Evolutionary conservation across 2,113 vertebrate species (phyloP).

Genomic region (Odontophorus gujanensis): DNA sequence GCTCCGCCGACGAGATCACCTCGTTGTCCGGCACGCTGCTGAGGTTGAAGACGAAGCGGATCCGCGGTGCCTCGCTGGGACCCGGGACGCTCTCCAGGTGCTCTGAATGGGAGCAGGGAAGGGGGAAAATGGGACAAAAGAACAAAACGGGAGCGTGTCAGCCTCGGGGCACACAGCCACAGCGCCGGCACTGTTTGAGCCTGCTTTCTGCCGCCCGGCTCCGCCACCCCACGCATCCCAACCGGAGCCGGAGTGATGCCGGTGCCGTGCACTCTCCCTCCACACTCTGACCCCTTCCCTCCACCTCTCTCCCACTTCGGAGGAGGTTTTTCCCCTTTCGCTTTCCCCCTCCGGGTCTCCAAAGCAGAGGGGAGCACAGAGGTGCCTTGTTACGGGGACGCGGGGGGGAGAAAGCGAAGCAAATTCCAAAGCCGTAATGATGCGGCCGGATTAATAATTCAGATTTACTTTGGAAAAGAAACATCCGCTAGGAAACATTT

Average conservation of each 20-base stretch:
- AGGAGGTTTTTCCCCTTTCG: neutral
- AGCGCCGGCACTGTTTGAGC: neutral
- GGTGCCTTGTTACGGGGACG: slow-evolving; percentile 77
- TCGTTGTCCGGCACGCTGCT: slow-evolving; percentile 95
- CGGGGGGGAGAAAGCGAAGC: slow-evolving; percentile 61
- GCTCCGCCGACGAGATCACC: slow-evolving; percentile 94
- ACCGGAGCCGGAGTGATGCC: rapidly evolving
- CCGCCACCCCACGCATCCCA: neutral
- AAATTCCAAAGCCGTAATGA: slow-evolving; percentile 81
- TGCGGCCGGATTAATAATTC: slow-evolving; percentile 83
- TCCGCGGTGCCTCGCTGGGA: slow-evolving; percentile 69
- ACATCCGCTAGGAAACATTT: slow-evolving; percentile 86
- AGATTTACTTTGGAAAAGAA: slow-evolving; percentile 85
- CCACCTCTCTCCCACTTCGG: neutral
- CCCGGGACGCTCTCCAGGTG: slow-evolving; percentile 89
- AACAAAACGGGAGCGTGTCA: slow-evolving; percentile 20
- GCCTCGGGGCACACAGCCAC: neutral
- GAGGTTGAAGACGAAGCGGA: slow-evolving; percentile 96
- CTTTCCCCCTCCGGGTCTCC: neutral
- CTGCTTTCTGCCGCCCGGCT: neutral
- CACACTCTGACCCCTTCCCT: neutral
- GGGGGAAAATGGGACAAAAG: neutral
- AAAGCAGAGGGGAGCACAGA: slow-evolving; percentile 70
- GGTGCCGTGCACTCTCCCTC: neutral
- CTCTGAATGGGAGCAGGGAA: slow-evolving; percentile 77